Conservation (phyloP, 2,113 vertebrate genomes). For the Chlorocebus sabaeus region DNA sequence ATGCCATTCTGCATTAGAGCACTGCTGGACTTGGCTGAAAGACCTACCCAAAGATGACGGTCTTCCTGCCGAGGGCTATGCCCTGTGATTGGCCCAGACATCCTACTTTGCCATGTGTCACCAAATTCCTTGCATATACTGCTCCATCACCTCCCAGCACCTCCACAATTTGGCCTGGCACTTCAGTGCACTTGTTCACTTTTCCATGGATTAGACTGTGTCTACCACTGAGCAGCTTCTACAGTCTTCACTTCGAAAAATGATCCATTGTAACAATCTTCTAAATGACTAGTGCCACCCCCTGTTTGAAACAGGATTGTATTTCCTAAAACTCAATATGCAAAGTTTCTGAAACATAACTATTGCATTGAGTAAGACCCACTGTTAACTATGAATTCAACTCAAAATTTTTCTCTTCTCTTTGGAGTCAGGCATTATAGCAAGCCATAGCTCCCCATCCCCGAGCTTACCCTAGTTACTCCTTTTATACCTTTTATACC, state of each 20-base stretch:
- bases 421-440: neutral
- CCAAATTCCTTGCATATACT: neutral
- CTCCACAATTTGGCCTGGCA: neutral
- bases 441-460: neutral
- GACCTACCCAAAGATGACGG: neutral
- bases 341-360: neutral
- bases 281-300: neutral
- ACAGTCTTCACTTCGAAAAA: neutral
- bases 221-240: neutral
- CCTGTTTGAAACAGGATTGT: neutral
- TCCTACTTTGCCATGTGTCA: neutral
- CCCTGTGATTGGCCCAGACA: neutral
- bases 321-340: neutral
- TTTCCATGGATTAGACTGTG: neutral
- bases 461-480: neutral
- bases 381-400: neutral
- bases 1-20: neutral
- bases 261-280: neutral
- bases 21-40: neutral
- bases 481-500: neutral
- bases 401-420: neutral
- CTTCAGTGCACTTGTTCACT: neutral
- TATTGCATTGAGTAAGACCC: neutral
- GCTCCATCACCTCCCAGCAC: neutral
- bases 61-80: neutral